Conservation (phyloP, 2,888 invertebrate genomes). For the Trypoxylon attenuatum region DNA sequence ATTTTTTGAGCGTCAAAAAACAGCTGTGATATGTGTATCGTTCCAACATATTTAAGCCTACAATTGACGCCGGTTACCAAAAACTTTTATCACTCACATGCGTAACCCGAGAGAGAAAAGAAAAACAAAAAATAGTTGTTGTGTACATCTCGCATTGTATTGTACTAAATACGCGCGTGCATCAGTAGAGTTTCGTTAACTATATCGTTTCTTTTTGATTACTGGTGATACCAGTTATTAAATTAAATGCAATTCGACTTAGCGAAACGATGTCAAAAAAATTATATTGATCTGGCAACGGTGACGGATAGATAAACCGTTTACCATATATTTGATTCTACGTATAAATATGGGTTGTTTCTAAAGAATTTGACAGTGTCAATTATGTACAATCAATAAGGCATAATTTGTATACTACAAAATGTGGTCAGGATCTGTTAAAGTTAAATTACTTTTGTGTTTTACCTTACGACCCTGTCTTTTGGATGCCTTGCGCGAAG, state of each 20-base stretch:
- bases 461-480: conserved; percentile 70
- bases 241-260: conserved; percentile 21
- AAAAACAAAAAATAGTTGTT: no score
- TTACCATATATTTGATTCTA: conserved; percentile 28
- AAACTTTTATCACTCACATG: not conserved
- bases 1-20: not conserved
- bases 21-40: not conserved
- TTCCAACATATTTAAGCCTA: no score
- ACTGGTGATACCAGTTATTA: conserved; percentile 12
- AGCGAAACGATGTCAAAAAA: conserved; percentile 30
- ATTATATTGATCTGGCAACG: conserved; percentile 25
- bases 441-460: conserved; percentile 65
- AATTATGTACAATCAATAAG: conserved; percentile 43
- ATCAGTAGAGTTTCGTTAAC: no score
- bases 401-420: conserved; percentile 48
- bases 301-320: conserved; percentile 13
- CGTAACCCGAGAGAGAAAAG: no score
- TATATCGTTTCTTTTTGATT: conserved; percentile 11
- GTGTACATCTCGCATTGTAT: not conserved
- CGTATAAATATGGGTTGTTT: conserved; percentile 18
- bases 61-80: not conserved
- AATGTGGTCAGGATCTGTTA: conserved; percentile 58
- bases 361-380: conserved; percentile 26
- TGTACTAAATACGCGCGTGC: no score
- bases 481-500: conserved; percentile 64